These are phyloP conservation scores for Erinaceus europaeus DNA, from an alignment of 2,113 vertebrate species.

Conservation along the genomic window DNA sequence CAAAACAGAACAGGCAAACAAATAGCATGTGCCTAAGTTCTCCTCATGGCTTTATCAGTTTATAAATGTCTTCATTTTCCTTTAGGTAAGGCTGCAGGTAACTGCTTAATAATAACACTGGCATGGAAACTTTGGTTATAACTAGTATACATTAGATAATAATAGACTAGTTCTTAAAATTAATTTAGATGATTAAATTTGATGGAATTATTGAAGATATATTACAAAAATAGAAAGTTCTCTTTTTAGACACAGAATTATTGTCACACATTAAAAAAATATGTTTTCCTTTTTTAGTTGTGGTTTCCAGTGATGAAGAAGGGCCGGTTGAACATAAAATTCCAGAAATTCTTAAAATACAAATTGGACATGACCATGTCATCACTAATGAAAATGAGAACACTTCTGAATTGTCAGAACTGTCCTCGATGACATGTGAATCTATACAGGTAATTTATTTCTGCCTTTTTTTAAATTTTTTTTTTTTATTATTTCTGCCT, in stretches of 20 bases:
- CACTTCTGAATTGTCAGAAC: constrained; percentile 54
- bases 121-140: background rate
- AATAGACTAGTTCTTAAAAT: background rate
- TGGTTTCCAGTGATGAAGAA: constrained; percentile 88
- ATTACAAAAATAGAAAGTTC: background rate
- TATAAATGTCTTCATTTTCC: background rate
- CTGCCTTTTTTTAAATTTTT: no score
- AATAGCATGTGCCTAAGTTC: no score
- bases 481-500: constrained; percentile 35
- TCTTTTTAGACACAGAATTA: constrained; percentile 10
- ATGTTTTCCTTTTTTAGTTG: constrained; percentile 75
- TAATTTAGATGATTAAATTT: constrained; percentile 11
- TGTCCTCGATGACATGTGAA: constrained; percentile 23
- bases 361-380: constrained; percentile 28
- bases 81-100: background rate
- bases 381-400: constrained; percentile 44
- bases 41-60: background rate
- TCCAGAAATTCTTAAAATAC: constrained; percentile 62
- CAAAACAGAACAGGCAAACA: no score
- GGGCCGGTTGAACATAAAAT: constrained; percentile 59
- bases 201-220: constrained; percentile 29
- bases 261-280: constrained; percentile 1
- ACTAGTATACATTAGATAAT: background rate
- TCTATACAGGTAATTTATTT: constrained; percentile 71
- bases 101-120: background rate